Base-by-base conservation (phyloP, 2,888 invertebrate species). In the Drosophila lacicola region DNA sequence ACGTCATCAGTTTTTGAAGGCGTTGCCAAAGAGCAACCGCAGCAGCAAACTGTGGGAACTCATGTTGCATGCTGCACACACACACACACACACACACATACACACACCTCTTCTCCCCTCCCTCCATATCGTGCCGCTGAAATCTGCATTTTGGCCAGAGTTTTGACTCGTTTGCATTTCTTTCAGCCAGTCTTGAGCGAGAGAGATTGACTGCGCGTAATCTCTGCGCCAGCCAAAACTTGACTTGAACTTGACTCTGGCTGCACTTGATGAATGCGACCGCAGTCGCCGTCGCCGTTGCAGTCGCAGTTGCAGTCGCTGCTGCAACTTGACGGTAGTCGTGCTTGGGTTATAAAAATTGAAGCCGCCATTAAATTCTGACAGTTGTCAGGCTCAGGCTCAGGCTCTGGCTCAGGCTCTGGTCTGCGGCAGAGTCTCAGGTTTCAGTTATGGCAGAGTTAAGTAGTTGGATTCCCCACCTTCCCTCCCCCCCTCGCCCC, bases 341-440 rank as follows among this genome's bases (percentile, higher is more conserved):
- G 86, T 87, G 86, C 89, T 85, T 85, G 70, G 85, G 86, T 87
- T 87, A 85, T 87, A 87, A 89, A 85, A 89, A 89, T 84, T 85
- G 85, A 80, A 82, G 83, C 82, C 89, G 89, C 86, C 86, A 87
- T 87, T 88, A 89, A 89, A 85, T 85, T 89, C 89, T 89, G 86
- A 87, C 86, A 87, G 86, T 87, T 87, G 86, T 87, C 86, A 89
- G 84, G 78, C 80, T 55, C 57, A 17, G 55, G 14, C 44, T 47
- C 45, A 33, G 51, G 1, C 41, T 10, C 47, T 0, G 14, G 13
- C 17, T 4, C 51, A 33, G 25, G 25, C 25, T 25, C 6, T 25
- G 25, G 25, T 25, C 8, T 5, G 25, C 3, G 25, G 5, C 25
- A 25, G 2, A 29, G 29, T 29, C 29, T 29, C 29, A 8, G 29